phyloP scores from a whole-genome alignment of 2,888 invertebrate genomes.

The Cheilosia urbana region DNA sequence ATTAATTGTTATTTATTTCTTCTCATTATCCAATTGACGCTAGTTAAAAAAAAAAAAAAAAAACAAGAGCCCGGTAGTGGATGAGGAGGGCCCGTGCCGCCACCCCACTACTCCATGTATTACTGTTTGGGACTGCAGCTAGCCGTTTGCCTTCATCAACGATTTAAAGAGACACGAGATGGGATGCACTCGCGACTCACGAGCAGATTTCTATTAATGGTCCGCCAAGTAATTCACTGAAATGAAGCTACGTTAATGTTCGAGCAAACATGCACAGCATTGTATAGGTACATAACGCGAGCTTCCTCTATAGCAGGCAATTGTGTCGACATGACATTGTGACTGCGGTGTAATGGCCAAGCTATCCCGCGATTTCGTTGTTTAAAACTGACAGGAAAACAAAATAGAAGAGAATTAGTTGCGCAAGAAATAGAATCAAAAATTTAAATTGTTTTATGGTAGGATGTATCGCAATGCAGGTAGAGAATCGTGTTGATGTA shows the following conservation, averaged over 20 bases:
- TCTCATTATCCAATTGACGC: conserved; percentile 73
- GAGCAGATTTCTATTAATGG: conserved; percentile 66
- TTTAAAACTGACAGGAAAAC: background rate
- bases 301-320: background rate
- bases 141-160: conserved; percentile 1
- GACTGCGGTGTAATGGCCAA: background rate
- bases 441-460: conserved; percentile 12
- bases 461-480: background rate
- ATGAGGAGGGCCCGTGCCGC: conserved; percentile 36
- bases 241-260: conserved; percentile 17
- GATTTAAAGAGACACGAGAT: conserved; percentile 28
- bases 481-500: background rate
- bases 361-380: conserved; percentile 9
- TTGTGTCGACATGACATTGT: background rate
- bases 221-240: conserved; percentile 68
- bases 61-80: conserved; percentile 24
- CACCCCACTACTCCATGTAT: background rate
- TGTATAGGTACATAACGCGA: too few species aligned
- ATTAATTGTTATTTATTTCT: conserved; percentile 72
- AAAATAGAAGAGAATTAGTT: background rate
- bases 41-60: conserved; percentile 41
- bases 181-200: conserved; percentile 34
- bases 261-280: background rate
- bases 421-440: conserved; percentile 12
- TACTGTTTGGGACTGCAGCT: conserved; percentile 14